These are phyloP conservation scores for Drosophila anomalata DNA, from an alignment of 2,888 invertebrate genomes.

Conservation along the genomic window DNA sequence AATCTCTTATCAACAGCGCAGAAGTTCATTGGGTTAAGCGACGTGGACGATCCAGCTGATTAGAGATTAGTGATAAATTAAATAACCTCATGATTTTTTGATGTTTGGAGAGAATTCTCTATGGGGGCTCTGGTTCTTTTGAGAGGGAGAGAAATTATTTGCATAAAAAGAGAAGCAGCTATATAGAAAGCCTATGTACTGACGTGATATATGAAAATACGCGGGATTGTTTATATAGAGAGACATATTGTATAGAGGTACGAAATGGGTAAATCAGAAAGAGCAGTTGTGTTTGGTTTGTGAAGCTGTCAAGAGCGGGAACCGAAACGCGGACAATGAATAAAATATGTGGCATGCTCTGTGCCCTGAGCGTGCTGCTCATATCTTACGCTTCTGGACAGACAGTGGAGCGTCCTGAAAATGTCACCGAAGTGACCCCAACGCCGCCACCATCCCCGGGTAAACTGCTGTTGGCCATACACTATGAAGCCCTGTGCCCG, in stretches of 20 bases:
- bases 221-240: constrained; percentile 14
- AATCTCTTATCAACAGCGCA: not conserved
- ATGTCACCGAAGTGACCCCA: constrained; percentile 19
- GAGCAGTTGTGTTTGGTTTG: constrained; percentile 59
- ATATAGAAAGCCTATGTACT: not conserved
- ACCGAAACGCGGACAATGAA: constrained; percentile 34
- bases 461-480: constrained; percentile 76
- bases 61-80: constrained; percentile 16
- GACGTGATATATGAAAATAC: constrained; percentile 2
- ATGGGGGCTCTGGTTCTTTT: constrained; percentile 8
- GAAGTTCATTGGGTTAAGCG: constrained; percentile 22
- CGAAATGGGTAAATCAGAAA: constrained; percentile 12
- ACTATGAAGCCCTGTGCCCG: constrained; percentile 82
- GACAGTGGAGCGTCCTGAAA: not conserved
- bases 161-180: not conserved
- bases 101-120: constrained; percentile 23
- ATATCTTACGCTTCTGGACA: constrained; percentile 8
- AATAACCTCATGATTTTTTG: not conserved
- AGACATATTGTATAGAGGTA: constrained; percentile 1
- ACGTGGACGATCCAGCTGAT: constrained; percentile 11
- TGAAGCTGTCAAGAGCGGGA: constrained; percentile 51
- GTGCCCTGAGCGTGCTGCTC: constrained; percentile 24
- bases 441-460: not conserved
- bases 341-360: constrained; percentile 20
- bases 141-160: constrained; percentile 6